Conservation (phyloP, 2,888 invertebrate species). For the Apeira syringaria region DNA sequence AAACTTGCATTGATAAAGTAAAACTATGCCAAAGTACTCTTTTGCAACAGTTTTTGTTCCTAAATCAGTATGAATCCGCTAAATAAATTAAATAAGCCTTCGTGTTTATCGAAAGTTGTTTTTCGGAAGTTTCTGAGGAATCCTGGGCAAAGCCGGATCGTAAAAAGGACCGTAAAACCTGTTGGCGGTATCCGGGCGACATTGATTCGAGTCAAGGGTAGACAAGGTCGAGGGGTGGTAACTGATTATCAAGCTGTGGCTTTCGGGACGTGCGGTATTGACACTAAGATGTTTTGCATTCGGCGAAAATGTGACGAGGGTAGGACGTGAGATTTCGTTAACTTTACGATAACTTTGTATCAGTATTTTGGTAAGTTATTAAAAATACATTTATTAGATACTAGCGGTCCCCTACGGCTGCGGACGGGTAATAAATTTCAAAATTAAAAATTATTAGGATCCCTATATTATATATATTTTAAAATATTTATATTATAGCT, state of each 20-base stretch:
- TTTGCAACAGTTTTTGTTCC: conserved; percentile 8
- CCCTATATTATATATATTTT: no score
- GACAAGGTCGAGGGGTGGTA: not conserved
- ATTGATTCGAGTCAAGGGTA: conserved; percentile 44
- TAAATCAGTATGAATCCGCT: conserved; percentile 23
- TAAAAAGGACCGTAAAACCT: conserved; percentile 68
- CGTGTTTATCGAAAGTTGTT: conserved; percentile 61
- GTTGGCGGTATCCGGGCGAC: conserved; percentile 53
- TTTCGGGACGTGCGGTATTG: not conserved
- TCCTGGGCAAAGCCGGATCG: conserved; percentile 47
- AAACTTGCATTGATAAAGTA: conserved; percentile 1
- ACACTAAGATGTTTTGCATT: conserved; percentile 13
- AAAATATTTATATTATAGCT: no score
- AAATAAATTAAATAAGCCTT: conserved; percentile 33
- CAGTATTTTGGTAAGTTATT: not conserved
- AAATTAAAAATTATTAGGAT: no score
- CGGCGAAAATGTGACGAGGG: conserved; percentile 12
- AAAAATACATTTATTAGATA: no score
- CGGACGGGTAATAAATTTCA: no score
- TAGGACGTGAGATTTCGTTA: not conserved
- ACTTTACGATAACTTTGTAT: not conserved
- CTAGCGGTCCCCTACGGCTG: no score
- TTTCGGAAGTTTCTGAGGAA: conserved; percentile 45
- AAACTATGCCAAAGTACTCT: conserved; percentile 9
- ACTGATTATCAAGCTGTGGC: conserved; percentile 16